Evolutionary conservation across 2,113 vertebrate genomes (phyloP).

Genomic region (Hystrix brachyura): DNA sequence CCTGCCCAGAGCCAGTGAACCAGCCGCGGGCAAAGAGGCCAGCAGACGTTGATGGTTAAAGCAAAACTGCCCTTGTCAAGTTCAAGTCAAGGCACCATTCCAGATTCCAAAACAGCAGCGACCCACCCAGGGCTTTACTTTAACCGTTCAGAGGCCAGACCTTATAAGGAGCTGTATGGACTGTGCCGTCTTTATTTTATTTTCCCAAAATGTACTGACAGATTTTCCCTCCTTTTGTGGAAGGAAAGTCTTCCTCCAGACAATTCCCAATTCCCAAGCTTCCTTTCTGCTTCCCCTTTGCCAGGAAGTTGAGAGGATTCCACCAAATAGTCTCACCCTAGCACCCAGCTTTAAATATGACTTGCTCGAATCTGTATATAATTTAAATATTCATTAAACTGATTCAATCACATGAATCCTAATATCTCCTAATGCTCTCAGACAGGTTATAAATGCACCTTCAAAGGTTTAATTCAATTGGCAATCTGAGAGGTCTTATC

Average conservation of each 20-base stretch:
- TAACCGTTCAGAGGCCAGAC: slow-evolving; percentile 79
- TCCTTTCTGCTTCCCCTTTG: slow-evolving; percentile 21
- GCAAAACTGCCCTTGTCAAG: slow-evolving; percentile 79
- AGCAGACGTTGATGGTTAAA: slow-evolving; percentile 66
- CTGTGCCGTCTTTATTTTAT: background rate
- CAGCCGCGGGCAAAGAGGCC: slow-evolving; percentile 1
- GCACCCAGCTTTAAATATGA: slow-evolving; percentile 81
- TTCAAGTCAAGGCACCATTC: slow-evolving; percentile 78
- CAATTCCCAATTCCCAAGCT: slow-evolving; percentile 62
- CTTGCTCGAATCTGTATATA: slow-evolving; percentile 87
- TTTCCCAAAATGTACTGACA: slow-evolving; percentile 51
- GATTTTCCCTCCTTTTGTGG: slow-evolving; percentile 50
- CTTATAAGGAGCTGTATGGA: slow-evolving; percentile 69
- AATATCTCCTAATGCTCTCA: slow-evolving; percentile 87
- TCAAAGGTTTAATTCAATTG: slow-evolving; percentile 89
- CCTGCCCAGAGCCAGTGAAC: background rate
- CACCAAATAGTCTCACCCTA: slow-evolving; percentile 69
- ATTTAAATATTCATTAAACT: slow-evolving; percentile 90
- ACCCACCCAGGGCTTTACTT: slow-evolving; percentile 74
- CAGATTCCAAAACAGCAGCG: slow-evolving; percentile 72
- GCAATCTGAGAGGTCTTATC: slow-evolving; percentile 88
- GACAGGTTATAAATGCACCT: slow-evolving; percentile 89
- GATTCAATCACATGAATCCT: slow-evolving; percentile 86
- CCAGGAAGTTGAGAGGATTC: slow-evolving; percentile 54
- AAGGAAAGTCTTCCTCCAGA: slow-evolving; percentile 52